Conservation (phyloP, 2,113 vertebrate species). For the Antechinus flavipes region DNA sequence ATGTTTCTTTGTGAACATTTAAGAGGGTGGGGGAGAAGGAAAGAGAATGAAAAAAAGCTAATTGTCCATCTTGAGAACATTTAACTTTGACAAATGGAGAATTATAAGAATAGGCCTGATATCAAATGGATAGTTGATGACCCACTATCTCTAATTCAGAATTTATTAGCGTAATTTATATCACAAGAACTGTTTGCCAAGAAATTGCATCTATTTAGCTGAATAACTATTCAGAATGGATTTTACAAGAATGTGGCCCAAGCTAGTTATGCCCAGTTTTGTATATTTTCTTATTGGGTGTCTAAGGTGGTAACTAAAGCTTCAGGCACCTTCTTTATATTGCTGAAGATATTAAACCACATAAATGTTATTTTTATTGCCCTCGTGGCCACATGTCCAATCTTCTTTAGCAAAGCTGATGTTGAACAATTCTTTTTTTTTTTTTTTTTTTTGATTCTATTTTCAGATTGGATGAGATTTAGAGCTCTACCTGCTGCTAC, state of each 20-base stretch:
- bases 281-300: fast-evolving
- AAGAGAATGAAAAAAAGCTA: neutral
- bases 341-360: neutral
- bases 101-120: neutral
- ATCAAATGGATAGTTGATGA: neutral
- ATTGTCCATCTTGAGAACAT: conserved; percentile 30
- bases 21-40: neutral
- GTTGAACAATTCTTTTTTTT: neutral
- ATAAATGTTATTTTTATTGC: neutral
- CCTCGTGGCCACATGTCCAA: neutral
- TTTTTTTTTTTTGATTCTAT: neutral
- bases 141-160: neutral
- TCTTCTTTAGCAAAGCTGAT: neutral
- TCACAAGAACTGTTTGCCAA: neutral
- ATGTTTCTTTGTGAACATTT: conserved; percentile 51
- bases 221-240: fast-evolving
- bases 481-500: neutral
- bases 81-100: conserved; percentile 33
- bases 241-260: neutral
- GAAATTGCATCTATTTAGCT: neutral
- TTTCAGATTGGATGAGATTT: neutral
- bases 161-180: conserved; percentile 30
- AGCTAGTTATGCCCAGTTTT: neutral
- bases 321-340: neutral
- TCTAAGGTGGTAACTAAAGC: fast-evolving